phyloP scores from a whole-genome alignment of 1,140 invertebrate genomes.

The Scaptodrosophila lebanonensis region DNA sequence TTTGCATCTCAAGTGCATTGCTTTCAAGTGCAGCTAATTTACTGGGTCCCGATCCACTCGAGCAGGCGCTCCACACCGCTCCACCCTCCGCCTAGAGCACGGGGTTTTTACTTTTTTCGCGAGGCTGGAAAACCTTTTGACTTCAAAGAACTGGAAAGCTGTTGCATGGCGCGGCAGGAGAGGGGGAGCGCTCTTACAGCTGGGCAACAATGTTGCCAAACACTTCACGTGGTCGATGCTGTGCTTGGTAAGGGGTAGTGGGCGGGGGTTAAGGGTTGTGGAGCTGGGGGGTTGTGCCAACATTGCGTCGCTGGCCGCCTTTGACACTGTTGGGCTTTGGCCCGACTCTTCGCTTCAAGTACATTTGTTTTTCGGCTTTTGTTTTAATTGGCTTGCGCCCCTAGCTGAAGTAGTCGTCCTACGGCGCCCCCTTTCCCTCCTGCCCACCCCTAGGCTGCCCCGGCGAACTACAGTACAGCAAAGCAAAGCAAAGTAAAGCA shows the following conservation, averaged over 20 bases:
- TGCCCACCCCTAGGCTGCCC: conserved; percentile 32
- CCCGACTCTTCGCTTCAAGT: conserved; percentile 36
- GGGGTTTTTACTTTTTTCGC: too few species aligned
- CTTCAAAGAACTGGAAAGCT: conserved; percentile 73
- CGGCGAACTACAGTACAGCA: conserved; percentile 42
- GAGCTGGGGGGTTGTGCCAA: too few species aligned
- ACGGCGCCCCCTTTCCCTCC: conserved; percentile 23
- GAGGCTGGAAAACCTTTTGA: conserved; percentile 56
- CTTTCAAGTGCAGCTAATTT: conserved; percentile 64
- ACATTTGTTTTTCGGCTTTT: conserved; percentile 74
- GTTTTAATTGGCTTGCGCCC: conserved; percentile 67
- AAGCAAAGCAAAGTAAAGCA: not conserved
- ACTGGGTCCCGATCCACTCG: conserved; percentile 41
- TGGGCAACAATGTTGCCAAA: conserved; percentile 56
- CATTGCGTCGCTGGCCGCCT: conserved; percentile 33
- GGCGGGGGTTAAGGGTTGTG: too few species aligned
- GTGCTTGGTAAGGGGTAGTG: too few species aligned
- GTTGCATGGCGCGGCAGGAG: conserved; percentile 46
- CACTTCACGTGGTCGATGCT: conserved; percentile 65
- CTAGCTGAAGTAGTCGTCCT: conserved; percentile 52
- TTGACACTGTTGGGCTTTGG: conserved; percentile 50
- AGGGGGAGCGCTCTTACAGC: not conserved
- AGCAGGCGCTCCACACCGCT: too few species aligned
- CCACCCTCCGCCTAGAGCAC: conserved; percentile 20
- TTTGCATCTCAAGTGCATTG: too few species aligned